These are phyloP conservation scores for Batillaria attramentaria DNA, from an alignment of 1,140 invertebrate genomes.

Conservation along the genomic window DNA sequence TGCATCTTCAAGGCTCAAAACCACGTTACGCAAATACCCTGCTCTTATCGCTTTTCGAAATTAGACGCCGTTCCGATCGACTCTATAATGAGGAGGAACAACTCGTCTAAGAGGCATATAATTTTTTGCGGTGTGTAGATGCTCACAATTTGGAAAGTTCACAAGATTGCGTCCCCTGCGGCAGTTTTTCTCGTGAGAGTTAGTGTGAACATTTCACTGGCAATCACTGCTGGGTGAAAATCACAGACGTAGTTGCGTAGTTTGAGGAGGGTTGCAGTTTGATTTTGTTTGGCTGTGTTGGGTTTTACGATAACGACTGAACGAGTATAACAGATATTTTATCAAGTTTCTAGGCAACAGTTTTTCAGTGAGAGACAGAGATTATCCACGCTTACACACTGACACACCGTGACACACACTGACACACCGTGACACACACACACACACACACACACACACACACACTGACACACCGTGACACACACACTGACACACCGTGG, in stretches of 20 bases:
- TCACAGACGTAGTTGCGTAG: background rate
- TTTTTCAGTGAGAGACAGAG: background rate
- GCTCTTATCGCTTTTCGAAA: no score
- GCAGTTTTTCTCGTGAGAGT: no score
- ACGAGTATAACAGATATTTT: background rate
- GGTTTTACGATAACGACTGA: background rate
- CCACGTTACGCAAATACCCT: no score
- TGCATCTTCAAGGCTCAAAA: no score
- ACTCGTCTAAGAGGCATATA: no score
- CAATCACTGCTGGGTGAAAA: background rate
- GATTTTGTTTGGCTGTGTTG: background rate
- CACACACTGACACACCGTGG: background rate
- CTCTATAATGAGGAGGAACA: no score
- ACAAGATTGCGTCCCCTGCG: no score
- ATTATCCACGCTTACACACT: background rate
- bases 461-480: background rate
- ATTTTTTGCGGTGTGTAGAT: no score
- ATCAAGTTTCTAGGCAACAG: background rate
- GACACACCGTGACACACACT: background rate
- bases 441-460: constrained; percentile 2
- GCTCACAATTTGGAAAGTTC: no score
- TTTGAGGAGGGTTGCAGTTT: background rate
- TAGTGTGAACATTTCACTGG: no score
- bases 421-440: background rate
- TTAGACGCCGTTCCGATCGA: no score